Evolutionary conservation across 2,797 vertebrate species (phyloP).

Genomic region (Zonotrichia albicollis): DNA sequence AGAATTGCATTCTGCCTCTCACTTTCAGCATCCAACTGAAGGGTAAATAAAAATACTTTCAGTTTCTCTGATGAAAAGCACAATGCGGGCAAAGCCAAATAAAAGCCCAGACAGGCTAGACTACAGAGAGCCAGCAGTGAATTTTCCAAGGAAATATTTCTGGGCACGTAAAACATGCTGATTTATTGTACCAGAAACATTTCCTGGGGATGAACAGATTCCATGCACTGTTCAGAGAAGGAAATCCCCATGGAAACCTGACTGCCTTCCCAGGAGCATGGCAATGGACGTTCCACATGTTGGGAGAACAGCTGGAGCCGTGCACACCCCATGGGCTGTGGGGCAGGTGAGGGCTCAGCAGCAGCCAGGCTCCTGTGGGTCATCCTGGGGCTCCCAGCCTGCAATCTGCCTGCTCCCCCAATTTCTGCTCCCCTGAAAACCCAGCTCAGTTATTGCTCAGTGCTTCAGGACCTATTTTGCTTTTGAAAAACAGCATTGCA

Average conservation of each 20-base stretch:
- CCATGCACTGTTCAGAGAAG: not conserved
- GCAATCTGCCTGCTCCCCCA: not conserved
- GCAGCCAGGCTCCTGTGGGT: not conserved
- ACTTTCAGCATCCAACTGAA: not conserved
- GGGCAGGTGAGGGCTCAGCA: not conserved
- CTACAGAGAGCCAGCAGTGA: not conserved
- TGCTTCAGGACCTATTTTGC: not conserved
- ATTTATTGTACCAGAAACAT: conserved; percentile 15
- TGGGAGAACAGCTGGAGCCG: not conserved
- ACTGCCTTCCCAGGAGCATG: not conserved
- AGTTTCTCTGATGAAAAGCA: not conserved
- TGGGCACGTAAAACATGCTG: not conserved
- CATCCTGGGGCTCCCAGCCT: not conserved
- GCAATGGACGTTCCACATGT: fast-evolving
- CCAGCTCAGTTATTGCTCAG: not conserved
- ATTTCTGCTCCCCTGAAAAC: not conserved
- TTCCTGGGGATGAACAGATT: not conserved
- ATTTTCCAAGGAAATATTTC: conserved; percentile 24
- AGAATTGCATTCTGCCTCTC: not conserved
- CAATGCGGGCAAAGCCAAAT: not conserved
- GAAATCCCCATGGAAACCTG: conserved; percentile 61
- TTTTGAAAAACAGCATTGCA: not conserved
- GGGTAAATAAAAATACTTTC: not conserved
- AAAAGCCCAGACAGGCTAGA: not conserved
- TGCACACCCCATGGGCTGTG: fast-evolving